Base-by-base conservation (phyloP, 1,140 invertebrate species). In the Calycopis cecrops region DNA sequence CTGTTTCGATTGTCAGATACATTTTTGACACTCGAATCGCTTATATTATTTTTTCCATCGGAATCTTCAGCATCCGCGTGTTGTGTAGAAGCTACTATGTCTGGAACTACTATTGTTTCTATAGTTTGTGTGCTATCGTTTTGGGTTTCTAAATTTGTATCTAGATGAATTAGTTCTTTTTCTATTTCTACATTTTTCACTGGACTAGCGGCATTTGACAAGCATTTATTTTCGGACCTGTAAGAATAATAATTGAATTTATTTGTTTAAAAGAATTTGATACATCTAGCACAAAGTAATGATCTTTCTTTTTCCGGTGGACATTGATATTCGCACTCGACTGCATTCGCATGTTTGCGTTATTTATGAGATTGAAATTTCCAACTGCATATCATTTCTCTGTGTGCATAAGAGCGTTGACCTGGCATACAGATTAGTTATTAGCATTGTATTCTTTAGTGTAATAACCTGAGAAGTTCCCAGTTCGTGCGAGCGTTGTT, bases 401-500 rank as follows among this genome's bases (percentile, higher is more conserved):
- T n/a, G n/a, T n/a, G n/a, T n/a, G n/a, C n/a, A n/a, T n/a, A 28
- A 3, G 21, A 28, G 21, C 21, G 21, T 28, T 6, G 21, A 28
- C 6, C 21, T 28, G 21, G 21, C 21, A 2, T 3, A 3, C 6
- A 2, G 21, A 28, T 6, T 28, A 28, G 21, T 6, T 28, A 6
- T 28, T 28, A 3, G 21, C 21, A 28, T 28, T 28, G 2, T 28
- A 3, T 28, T 2, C 2, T 28, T 3, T 28, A 28, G n/a, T 12
- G n/a, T 3, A 21, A 14, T 14, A 18, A 92, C 65, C 93, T 90
- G 1, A 94, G 74, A 47, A 94, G 76, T 76, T 95, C 93, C 94
- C 94, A 95, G 65, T 94, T 95, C 2, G 93, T 94, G 62, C 93
- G 90, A 1, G 94, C 94, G 75, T 95, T 95, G 28, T 93, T 92